These are phyloP conservation scores for Sebastes nivosus DNA, from an alignment of 2,797 vertebrate genomes.

Conservation along the genomic window DNA sequence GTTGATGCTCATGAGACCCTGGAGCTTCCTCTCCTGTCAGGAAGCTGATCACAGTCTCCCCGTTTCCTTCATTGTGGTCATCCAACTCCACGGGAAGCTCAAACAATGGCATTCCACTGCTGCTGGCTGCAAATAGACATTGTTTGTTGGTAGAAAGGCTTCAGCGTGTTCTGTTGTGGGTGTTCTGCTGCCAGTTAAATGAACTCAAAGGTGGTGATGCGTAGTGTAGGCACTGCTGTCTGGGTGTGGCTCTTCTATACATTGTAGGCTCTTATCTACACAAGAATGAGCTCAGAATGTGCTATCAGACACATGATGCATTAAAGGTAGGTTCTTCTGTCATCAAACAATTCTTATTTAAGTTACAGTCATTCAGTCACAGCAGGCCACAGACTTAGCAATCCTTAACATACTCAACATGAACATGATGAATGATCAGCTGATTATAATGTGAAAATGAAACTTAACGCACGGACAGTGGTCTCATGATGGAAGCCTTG, in stretches of 20 bases:
- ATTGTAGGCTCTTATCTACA: background rate
- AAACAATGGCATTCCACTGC: slow-evolving; percentile 74
- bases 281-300: background rate
- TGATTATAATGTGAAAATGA: too few species aligned
- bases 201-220: slow-evolving; percentile 7
- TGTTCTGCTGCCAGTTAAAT: slow-evolving; percentile 16
- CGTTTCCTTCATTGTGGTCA: slow-evolving; percentile 62
- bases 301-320: background rate
- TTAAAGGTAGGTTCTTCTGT: background rate
- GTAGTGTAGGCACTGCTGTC: background rate
- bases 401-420: background rate
- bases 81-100: slow-evolving; percentile 57
- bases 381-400: background rate
- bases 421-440: too few species aligned
- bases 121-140: slow-evolving; percentile 60
- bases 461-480: too few species aligned
- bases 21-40: slow-evolving; percentile 69
- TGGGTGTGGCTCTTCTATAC: background rate
- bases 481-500: too few species aligned
- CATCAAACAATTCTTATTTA: background rate
- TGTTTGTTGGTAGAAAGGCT: slow-evolving; percentile 57
- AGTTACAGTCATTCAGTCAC: background rate
- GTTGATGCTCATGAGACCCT: slow-evolving; percentile 53
- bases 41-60: slow-evolving; percentile 68
- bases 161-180: slow-evolving; percentile 24